Evolutionary conservation across 2,113 vertebrate genomes (phyloP), one percentile per base, ranked within the genome.

Genomic region (Hyperopisus bebe): DNA sequence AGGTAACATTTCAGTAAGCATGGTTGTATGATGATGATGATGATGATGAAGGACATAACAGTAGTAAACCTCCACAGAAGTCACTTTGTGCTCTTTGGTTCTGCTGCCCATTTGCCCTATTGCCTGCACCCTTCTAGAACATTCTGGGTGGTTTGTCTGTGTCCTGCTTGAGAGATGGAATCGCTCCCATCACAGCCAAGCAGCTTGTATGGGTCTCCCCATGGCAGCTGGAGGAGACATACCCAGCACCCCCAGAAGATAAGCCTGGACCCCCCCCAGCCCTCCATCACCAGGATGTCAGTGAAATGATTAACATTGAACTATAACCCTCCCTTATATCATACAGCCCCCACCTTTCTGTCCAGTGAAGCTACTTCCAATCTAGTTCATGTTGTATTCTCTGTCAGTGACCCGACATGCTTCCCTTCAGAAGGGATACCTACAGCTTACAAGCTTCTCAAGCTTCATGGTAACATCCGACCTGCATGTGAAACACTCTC

Each of bases 171-270:
- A 84, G 82, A 91, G 90, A 90, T 93, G 91, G 95, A 94, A 92
- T 87, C 92, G 92, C 93, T 88, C 46, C 92, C 91, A 62, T 88
- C 90, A 91, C 92, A 90, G 77, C 93, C 93, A 91, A 92, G 94
- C 96, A 95, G 95, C 95, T 94, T 95, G 94, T 90, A 91, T 91
- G 93, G 90, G 94, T 95, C 95, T 95, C 95, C 95, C 95, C 88
- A 94, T 94, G 95, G 94, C 95, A 94, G 96, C 95, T 95, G 96
- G 91, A 92, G 92, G 93, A 93, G 94, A 91, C 90, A 90, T 77
- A 53, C 91, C 90, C 86, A 50, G 42, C 74, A 21, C 74, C 92
- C 91, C 90, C 93, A 85, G 35, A 88, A 88, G 87, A 66, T 90
- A 93, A 94, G 91, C 91, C 90, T 89, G 89, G 90, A 94, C 91